phyloP scores from a whole-genome alignment of 37 sponge, comb jelly and placozoan genomes.

The Mnemiopsis leidyi region DNA sequence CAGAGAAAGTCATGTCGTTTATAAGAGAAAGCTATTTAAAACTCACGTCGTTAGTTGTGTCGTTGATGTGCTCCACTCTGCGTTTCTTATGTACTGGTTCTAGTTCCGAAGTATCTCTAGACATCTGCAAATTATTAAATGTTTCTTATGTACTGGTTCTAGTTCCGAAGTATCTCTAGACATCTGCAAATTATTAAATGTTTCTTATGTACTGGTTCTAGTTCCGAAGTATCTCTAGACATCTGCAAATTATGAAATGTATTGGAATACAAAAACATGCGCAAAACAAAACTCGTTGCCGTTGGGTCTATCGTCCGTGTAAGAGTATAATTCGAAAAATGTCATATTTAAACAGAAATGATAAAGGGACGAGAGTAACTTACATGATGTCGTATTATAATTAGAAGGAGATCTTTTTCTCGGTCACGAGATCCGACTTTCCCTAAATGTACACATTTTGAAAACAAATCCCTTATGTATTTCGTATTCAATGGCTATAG shows the following conservation, averaged over 20 bases:
- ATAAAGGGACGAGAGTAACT: neutral
- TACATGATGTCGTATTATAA: slow-evolving; percentile 39
- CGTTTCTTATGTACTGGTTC: slow-evolving; percentile 56
- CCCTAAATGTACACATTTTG: too few species aligned
- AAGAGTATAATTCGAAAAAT: too few species aligned
- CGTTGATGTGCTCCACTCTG: slow-evolving; percentile 10
- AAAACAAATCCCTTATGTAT: too few species aligned
- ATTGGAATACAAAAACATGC: too few species aligned
- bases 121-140: slow-evolving; percentile 23
- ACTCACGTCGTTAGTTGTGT: slow-evolving; percentile 12
- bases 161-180: slow-evolving; percentile 11
- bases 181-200: slow-evolving; percentile 28
- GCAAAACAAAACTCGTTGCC: too few species aligned
- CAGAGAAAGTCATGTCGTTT: too few species aligned
- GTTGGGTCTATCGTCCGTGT: too few species aligned
- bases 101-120: neutral
- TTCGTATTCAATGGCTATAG: too few species aligned
- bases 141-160: slow-evolving; percentile 53
- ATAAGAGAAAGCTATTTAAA: too few species aligned
- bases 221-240: slow-evolving; percentile 20
- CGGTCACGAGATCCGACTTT: slow-evolving; percentile 34
- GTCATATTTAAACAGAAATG: too few species aligned
- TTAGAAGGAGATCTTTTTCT: slow-evolving; percentile 46
- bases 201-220: slow-evolving; percentile 48
- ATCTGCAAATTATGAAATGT: too few species aligned